phyloP scores from a whole-genome alignment of 1,140 invertebrate genomes.

The Nomia melanderi region DNA sequence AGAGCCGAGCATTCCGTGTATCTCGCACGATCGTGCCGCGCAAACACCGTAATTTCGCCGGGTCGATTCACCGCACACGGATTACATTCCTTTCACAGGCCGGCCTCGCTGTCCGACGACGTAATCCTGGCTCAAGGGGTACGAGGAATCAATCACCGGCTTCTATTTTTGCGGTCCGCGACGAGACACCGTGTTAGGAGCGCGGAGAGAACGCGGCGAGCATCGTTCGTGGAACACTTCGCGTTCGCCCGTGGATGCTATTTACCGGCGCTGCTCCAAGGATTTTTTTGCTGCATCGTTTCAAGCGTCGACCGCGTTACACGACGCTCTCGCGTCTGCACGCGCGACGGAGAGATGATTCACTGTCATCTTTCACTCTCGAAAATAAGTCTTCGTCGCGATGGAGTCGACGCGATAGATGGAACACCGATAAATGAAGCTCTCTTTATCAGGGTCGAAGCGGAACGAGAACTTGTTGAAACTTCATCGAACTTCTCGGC shows the following conservation, averaged over 20 bases:
- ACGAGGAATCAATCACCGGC: conserved; percentile 25
- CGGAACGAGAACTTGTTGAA: too few species aligned
- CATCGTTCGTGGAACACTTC: conserved; percentile 16
- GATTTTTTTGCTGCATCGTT: not conserved
- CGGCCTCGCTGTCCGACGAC: not conserved
- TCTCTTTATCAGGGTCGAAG: too few species aligned
- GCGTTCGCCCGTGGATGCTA: not conserved
- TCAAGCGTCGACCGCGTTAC: not conserved
- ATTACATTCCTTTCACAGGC: conserved; percentile 29
- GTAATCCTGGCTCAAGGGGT: conserved; percentile 5
- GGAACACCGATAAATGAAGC: too few species aligned
- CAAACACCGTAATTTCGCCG: conserved; percentile 33
- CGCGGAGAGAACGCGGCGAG: not conserved
- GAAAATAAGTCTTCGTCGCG: not conserved
- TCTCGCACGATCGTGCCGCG: not conserved
- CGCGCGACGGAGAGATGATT: not conserved
- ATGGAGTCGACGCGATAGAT: too few species aligned
- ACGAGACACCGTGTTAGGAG: conserved; percentile 20
- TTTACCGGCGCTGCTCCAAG: not conserved
- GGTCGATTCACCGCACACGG: conserved; percentile 32
- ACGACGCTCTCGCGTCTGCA: not conserved
- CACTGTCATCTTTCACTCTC: not conserved
- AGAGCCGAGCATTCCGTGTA: not conserved
- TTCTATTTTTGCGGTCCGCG: conserved; percentile 32
- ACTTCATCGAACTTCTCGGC: too few species aligned